phyloP scores from a whole-genome alignment of 2,113 vertebrate species.

The Bettongia penicillata region DNA sequence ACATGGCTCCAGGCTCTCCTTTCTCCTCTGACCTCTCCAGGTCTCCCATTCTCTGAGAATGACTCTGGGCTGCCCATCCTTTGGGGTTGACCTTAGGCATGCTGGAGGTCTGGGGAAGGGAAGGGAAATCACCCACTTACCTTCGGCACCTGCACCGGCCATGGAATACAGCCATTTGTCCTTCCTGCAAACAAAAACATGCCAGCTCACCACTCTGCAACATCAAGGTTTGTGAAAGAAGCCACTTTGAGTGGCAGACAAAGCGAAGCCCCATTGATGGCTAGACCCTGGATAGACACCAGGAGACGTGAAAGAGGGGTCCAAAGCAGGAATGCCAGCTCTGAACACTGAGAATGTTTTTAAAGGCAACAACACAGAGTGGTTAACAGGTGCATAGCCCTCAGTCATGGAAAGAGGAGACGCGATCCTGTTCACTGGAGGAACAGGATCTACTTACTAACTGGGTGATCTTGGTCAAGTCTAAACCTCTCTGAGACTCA shows the following conservation, averaged over 20 bases:
- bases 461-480: no score
- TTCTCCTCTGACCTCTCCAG: no score
- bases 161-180: conserved; percentile 63
- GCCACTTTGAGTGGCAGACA: neutral
- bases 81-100: neutral
- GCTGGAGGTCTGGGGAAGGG: neutral
- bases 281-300: neutral
- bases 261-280: neutral
- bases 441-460: no score
- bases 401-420: neutral
- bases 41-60: no score
- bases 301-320: neutral
- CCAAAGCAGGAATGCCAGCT: neutral
- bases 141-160: neutral
- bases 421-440: neutral
- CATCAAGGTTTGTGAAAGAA: neutral
- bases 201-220: neutral
- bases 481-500: neutral
- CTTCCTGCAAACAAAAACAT: conserved; percentile 53
- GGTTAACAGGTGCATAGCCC: no score
- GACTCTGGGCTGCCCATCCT: neutral
- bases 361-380: no score
- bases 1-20: neutral
- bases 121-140: conserved; percentile 54
- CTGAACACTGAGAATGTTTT: neutral